Base-by-base conservation (phyloP, 1,140 invertebrate genomes). In the Papilio helenus region DNA sequence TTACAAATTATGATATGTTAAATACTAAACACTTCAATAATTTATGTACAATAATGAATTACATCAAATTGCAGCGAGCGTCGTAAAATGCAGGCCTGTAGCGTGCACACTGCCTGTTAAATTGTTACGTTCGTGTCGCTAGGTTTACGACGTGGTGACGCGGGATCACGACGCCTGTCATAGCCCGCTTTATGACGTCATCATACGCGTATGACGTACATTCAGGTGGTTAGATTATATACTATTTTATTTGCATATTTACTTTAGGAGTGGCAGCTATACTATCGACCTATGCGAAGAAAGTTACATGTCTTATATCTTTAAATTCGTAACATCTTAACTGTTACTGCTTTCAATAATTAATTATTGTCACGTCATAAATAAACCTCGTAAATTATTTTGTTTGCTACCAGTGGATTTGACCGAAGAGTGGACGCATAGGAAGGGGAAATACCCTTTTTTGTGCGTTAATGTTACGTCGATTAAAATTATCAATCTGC, bases 141-240 rank as follows among this genome's bases (percentile, higher is more conserved):
- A 44, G 20, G 44, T 74, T 74, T 74, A 74, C 20, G 44, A 44
- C 20, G 72, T 8, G 72, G 72, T 74, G 44, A 49, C 39, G 72
- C 3, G 72, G 23, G 23, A 44, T 26, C 20, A 23, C 3, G 42
- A 18, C 39, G 42, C 10, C 42, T 74, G 72, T 74, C 26, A 68
- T 74, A 44, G 16, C 12, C 8, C 39, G 42, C 44, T 46, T 74
- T 74, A 46, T 74, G 72, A 74, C 42, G 44, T 74, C 72, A 23
- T 39, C 8, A 72, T 20, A 61, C 10, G 4, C 18, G 12, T 68
- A 68, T 68, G 26, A 68, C 26, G 26, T 68, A 68, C 18, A 65
- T 68, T 29, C 26, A 16, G 23, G 58, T 61, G 10, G 61, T 29
- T 26, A 29, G 20, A 14, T 68, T 68, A 3, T 68, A 14, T 1